Evolutionary conservation across 2,797 vertebrate genomes (phyloP).

Genomic region (Urophycis tenuis): DNA sequence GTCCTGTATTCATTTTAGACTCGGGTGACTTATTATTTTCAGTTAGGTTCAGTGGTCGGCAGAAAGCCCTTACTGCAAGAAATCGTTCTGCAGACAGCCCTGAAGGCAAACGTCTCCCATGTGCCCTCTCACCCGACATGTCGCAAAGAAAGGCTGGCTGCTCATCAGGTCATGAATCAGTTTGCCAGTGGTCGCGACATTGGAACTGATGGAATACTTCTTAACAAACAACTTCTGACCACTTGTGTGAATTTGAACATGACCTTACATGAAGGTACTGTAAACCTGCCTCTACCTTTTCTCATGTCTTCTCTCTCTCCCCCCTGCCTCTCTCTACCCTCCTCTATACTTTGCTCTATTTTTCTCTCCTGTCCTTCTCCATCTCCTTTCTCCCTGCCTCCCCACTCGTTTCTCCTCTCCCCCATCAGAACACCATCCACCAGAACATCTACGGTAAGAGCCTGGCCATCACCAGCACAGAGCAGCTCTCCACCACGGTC

Average conservation of each 20-base stretch:
- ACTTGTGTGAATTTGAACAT: too few species aligned
- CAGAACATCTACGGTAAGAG: conserved; percentile 98
- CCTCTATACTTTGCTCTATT: too few species aligned
- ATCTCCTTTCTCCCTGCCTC: background rate
- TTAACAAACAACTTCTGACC: background rate
- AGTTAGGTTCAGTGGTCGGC: too few species aligned
- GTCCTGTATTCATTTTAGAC: too few species aligned
- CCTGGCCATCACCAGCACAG: conserved; percentile 86
- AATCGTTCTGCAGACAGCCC: too few species aligned
- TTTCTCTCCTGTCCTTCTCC: background rate
- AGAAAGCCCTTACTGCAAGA: too few species aligned
- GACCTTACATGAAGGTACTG: too few species aligned
- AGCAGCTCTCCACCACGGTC: conserved; percentile 91
- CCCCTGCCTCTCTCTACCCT: too few species aligned
- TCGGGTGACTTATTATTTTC: too few species aligned
- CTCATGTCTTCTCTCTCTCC: background rate
- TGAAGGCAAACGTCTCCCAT: too few species aligned
- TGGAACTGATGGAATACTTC: background rate
- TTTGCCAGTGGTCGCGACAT: background rate
- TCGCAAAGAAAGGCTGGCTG: background rate
- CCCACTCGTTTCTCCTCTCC: background rate
- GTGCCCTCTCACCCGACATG: background rate
- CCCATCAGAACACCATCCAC: conserved; percentile 87
- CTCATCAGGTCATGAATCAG: background rate
- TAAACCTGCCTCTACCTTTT: background rate